These are phyloP conservation scores for Coregonus clupeaformis DNA, from an alignment of 2,113 vertebrate genomes.

Conservation along the genomic window DNA sequence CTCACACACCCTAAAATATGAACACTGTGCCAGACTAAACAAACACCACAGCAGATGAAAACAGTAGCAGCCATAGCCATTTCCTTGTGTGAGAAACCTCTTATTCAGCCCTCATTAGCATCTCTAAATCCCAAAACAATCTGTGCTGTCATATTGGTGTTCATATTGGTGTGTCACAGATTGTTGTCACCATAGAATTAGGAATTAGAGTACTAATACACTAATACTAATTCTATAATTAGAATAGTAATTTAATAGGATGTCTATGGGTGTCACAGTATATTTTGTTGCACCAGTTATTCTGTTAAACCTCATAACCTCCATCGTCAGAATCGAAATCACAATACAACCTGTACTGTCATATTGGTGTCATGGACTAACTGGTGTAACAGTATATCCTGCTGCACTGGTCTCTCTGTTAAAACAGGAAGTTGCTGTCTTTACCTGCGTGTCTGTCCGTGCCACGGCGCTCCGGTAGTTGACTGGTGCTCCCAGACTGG, in stretches of 20 bases:
- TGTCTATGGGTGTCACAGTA: background rate
- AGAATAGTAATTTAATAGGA: background rate
- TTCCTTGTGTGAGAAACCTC: background rate
- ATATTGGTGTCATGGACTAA: background rate
- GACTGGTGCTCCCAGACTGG: constrained; percentile 51
- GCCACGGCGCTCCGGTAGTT: constrained; percentile 54
- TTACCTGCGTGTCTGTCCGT: constrained; percentile 59
- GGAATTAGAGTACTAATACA: no score
- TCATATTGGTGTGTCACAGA: background rate
- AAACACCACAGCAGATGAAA: constrained; percentile 10
- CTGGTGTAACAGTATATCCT: background rate
- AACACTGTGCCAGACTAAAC: constrained; percentile 25
- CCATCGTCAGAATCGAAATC: background rate
- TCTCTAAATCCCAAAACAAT: background rate
- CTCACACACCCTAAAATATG: constrained; percentile 11
- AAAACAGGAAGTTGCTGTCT: constrained; percentile 19
- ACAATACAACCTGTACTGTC: background rate
- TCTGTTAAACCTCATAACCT: background rate
- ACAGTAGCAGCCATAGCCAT: background rate
- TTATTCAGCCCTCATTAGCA: background rate
- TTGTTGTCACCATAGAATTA: background rate
- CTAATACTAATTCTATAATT: no score
- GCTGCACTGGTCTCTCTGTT: background rate
- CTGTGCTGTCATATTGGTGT: background rate
- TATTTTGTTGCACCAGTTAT: background rate